Evolutionary conservation across 2,113 vertebrate species (phyloP).

Genomic region (Corapipo altera): DNA sequence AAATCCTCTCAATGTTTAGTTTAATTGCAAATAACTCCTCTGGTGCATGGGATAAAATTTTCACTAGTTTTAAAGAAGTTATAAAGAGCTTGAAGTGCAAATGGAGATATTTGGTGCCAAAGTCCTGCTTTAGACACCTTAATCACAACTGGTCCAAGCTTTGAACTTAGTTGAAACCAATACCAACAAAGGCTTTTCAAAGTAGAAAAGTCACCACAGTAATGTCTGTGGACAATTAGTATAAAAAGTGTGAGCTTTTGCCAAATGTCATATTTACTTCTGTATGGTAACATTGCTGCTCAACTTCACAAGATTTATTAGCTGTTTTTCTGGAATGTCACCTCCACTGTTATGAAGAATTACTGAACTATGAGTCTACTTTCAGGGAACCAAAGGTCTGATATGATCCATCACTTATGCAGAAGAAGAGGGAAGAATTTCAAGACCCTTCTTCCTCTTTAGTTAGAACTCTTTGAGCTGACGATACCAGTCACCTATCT

Average conservation of each 20-base stretch:
- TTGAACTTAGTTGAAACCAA: not conserved
- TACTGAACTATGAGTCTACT: not conserved
- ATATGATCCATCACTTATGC: not conserved
- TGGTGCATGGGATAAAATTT: not conserved
- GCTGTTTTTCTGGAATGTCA: not conserved
- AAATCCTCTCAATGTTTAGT: not conserved
- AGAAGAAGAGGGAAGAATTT: not conserved
- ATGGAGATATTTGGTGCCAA: not conserved
- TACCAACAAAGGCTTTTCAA: not conserved
- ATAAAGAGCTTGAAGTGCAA: not conserved
- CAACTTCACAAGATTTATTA: not conserved
- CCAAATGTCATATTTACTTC: not conserved
- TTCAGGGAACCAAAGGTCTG: not conserved
- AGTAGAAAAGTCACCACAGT: not conserved
- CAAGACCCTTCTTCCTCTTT: not conserved
- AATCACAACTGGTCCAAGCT: not conserved
- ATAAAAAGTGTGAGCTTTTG: not conserved
- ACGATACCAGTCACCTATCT: rapidly evolving
- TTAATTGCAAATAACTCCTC: not conserved
- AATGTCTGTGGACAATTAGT: not conserved
- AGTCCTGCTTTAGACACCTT: not conserved
- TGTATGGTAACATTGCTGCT: not conserved
- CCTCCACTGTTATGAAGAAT: not conserved
- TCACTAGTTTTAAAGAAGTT: not conserved
- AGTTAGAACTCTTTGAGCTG: not conserved